Base-by-base conservation (phyloP, 2,888 invertebrate genomes). In the Hypsopygia costalis region DNA sequence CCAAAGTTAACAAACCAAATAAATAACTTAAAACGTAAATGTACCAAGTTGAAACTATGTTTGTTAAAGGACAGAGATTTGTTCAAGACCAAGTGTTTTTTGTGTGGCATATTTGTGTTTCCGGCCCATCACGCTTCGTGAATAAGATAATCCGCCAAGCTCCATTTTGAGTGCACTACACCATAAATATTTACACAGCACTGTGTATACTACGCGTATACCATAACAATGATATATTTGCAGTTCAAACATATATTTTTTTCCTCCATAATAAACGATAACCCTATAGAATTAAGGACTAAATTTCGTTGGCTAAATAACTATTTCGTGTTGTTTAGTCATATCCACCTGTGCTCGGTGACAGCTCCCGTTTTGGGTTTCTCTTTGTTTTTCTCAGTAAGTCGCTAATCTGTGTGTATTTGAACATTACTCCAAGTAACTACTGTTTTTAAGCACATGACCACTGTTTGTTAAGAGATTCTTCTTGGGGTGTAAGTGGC, bases 301-400 rank as follows among this genome's bases (percentile, higher is more conserved):
- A 42, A 42, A 55, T 12, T 64, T 11, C 4, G 34, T 32, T 31
- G 31, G 3, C 21, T 9, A 2, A 2, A 1, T 11, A 16, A n/a
- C 10, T 10, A 37, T 43, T 20, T 12, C 34, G 27, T 22, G 35
- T 41, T 40, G 30, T 44, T 42, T 47, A 33, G 30, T 34, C 22
- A 34, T 25, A 36, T 39, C 40, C 40, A 45, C 41, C 40, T 43
- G 58, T 52, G 46, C 36, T 41, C 48, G 66, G 53, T 68, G 71
- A 75, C 72, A 75, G 81, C 83, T 83, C 67, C 82, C 65, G 80
- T 80, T 79, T 68, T 55, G 55, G 58, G 52, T 60, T 62, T 55
- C 47, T 67, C 68, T 76, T 77, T 78, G 66, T 73, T 76, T 77
- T 74, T 74, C 63, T 63, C 63, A 48, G 64, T 68, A 52, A 69